Evolutionary conservation across 2,888 invertebrate genomes (phyloP).

Genomic region (Sinodicranocentrus sp.): DNA sequence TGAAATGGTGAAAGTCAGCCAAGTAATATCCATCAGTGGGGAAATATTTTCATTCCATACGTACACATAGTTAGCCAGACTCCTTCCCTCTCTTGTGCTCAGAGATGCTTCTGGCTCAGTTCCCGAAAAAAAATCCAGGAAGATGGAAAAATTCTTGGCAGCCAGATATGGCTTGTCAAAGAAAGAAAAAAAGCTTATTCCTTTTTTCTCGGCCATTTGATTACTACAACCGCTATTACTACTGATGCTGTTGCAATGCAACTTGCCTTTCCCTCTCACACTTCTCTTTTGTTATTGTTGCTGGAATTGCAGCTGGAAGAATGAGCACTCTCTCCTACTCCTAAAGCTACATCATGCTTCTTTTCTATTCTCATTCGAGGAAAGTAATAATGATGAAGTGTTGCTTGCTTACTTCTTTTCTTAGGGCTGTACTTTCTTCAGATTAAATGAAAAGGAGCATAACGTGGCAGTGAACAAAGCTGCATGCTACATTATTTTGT

Average conservation of each 20-base stretch:
- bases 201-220: conserved; percentile 57
- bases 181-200: conserved; percentile 53
- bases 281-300: conserved; percentile 33
- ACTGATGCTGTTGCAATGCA: conserved; percentile 41
- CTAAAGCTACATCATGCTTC: conserved; percentile 15
- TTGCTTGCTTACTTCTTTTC: conserved; percentile 33
- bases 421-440: conserved; percentile 17
- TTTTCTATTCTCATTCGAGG: conserved; percentile 24
- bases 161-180: conserved; percentile 65
- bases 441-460: conserved; percentile 41
- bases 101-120: conserved; percentile 57
- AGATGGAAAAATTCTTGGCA: conserved; percentile 67
- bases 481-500: conserved; percentile 34
- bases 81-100: too few relatives aligned
- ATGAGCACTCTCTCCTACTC: neutral
- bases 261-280: neutral
- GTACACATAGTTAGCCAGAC: conserved; percentile 17
- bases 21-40: conserved; percentile 58
- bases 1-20: conserved; percentile 47
- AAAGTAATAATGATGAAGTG: conserved; percentile 59
- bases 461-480: neutral
- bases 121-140: conserved; percentile 63
- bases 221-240: conserved; percentile 52
- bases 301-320: conserved; percentile 29
- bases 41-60: conserved; percentile 57